Base-by-base conservation (phyloP, 2,797 vertebrate genomes). In the Dromococcyx pavoninus region DNA sequence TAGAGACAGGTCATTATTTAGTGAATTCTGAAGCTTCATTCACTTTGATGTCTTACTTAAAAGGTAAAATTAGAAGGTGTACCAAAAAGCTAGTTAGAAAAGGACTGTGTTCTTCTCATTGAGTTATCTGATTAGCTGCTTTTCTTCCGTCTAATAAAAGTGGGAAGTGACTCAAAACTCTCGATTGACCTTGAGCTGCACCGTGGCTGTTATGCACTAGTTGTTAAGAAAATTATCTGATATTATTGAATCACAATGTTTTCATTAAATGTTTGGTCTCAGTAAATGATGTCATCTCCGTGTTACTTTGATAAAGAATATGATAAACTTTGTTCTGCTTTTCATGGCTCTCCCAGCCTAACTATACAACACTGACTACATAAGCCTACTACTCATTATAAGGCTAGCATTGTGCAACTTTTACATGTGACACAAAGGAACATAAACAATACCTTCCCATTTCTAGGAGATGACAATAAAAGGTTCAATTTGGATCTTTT, bases 201-300 rank as follows among this genome's bases (percentile, higher is more conserved):
- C 28, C 7, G 86, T 35, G 46, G 32, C 58, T 72, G 27, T 83
- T 69, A 43, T 22, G 33, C 15, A 81, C 3, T 75, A 77, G 22
- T 28, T 62, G 28, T 74, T 77, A 9, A 73, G 94, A 81, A 95
- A 74, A 91, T n/a, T 54, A 78, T 25, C 41, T 62, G 41, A 70
- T 89, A 50, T 33, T 74, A 90, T 76, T 32, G 39, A 91, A 89
- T 89, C 51, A 54, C 56, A 60, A 84, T 41, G 33, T 93, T 94
- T 96, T 93, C 32, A 74, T 91, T 95, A 88, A 91, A 72, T 72
- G 89, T n/a, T 57, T 77, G 60, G 46, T 37, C 80, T 89, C 58
- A n/a, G 35, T 60, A 75, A 58, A 80, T 91, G 91, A 92, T 86
- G 56, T 21, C 58, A 91, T 93, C 62, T 93, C 87, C 43, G 8